Base-by-base conservation (phyloP, 2,113 vertebrate species). In the Xyrauchen texanus region DNA sequence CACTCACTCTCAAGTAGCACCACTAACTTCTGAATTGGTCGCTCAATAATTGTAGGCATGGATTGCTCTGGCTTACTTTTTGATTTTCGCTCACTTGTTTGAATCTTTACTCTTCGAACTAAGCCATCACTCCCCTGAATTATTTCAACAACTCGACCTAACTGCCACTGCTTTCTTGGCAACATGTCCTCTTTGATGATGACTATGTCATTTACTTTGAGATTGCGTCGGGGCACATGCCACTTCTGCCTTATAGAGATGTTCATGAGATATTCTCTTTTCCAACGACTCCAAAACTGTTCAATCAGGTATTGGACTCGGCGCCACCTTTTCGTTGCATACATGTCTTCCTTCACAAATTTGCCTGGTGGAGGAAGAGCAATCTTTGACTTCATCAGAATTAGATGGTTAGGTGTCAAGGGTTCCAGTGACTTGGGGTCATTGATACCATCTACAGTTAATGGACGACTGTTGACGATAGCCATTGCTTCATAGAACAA, bases 241-340 rank as follows among this genome's bases (percentile, higher is more conserved):
- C 82, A 83, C 49, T 76, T 79, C 15, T 83, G 82, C 4, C 77
- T 5, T 64, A 49, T 64, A 6, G 69, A 62, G 21, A 83, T 74
- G 46, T 79, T 71, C 15, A 64, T 16, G 6, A 83, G 46, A 52
- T 69, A 69, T 9, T 69, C 67, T 16, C 16, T 69, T 51, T 69
- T 69, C 67, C 67, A 69, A 5, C 67, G 46, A 16, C 67, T 34
- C 67, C 67, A 69, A 52, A 69, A 69, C 49, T 53, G 67, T 51
- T 53, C 49, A 4, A 63, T 42, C 6, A 63, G 11, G 6, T 63
- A 63, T 5, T 63, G 61, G 11, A 63, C 61, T 63, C 67, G 15
- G 10, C 67, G 15, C 67, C 67, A 69, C 16, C 67, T 51, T 51
- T 69, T 69, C 9, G 46, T 69, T 4, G 67, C 49, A 21, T 42